These are phyloP conservation scores for Drosophila auraria DNA, from an alignment of 1,140 invertebrate genomes.

Conservation along the genomic window DNA sequence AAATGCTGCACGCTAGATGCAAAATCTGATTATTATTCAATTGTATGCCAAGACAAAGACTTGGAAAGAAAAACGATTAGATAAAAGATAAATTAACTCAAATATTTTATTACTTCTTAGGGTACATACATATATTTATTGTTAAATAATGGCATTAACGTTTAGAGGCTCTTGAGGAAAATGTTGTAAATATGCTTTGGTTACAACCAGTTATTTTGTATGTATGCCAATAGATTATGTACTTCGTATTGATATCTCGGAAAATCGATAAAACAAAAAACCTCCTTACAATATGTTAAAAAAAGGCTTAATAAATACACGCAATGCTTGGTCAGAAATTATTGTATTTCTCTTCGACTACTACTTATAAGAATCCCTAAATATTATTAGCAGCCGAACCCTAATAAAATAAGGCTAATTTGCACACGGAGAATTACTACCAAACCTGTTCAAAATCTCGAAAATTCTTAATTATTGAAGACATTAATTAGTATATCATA, in stretches of 20 bases:
- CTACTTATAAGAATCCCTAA: background rate
- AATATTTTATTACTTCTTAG: no score
- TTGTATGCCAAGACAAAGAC: no score
- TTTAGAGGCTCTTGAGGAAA: no score
- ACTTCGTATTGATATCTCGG: background rate
- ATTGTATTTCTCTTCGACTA: no score
- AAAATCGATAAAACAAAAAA: background rate
- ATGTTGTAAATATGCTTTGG: no score
- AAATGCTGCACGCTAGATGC: background rate
- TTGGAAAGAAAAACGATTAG: no score
- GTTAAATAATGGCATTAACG: background rate
- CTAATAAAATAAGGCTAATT: background rate
- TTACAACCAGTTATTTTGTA: background rate
- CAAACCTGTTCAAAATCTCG: no score
- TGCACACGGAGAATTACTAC: background rate
- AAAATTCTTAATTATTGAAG: no score
- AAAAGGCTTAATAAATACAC: background rate
- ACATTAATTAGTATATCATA: background rate
- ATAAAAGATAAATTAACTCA: no score
- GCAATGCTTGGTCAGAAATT: no score
- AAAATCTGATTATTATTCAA: no score
- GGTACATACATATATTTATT: background rate
- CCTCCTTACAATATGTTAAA: background rate
- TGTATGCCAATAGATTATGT: background rate
- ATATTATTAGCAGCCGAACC: background rate